Percentiles rank a stretch among this genome's conserved stretches.
These are phyloP conservation scores for western clawed frog (Xenopus tropicalis) DNA, from an alignment of 2,113 vertebrate species.

Conservation along the genomic window UCB_Xtro_10.0 CM004444.2:166411001-166411500, in stretches of 20 bases:
- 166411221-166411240: slow-evolving; percentile 83
- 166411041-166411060: slow-evolving; percentile 92
- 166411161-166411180: slow-evolving; percentile 86
- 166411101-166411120: slow-evolving; percentile 88
- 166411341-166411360: slow-evolving; percentile 87
- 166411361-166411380: slow-evolving; percentile 86
- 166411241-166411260: slow-evolving; percentile 82
- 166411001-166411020: slow-evolving; percentile 79
- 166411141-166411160: slow-evolving; percentile 80
- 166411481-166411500: too few relatives aligned
- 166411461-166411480: too few relatives aligned
- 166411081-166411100: slow-evolving; percentile 86
- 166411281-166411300: slow-evolving; percentile 89
- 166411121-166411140: slow-evolving; percentile 82
- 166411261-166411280: slow-evolving; percentile 81
- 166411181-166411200: slow-evolving; percentile 88
- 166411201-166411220: slow-evolving; percentile 89
- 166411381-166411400: slow-evolving; percentile 74
- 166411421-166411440: background rate
- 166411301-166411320: slow-evolving; percentile 83
- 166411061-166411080: slow-evolving; percentile 74
- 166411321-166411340: slow-evolving; percentile 82
- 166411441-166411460: background rate
- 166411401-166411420: slow-evolving; percentile 28
- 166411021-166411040: slow-evolving; percentile 78